A percentile compares a stretch with the other conserved stretches of the same genome.
These are phyloP conservation scores for Hemibagrus wyckioides DNA, from an alignment of 2,113 vertebrate species.

Conservation along the genomic window DNA sequence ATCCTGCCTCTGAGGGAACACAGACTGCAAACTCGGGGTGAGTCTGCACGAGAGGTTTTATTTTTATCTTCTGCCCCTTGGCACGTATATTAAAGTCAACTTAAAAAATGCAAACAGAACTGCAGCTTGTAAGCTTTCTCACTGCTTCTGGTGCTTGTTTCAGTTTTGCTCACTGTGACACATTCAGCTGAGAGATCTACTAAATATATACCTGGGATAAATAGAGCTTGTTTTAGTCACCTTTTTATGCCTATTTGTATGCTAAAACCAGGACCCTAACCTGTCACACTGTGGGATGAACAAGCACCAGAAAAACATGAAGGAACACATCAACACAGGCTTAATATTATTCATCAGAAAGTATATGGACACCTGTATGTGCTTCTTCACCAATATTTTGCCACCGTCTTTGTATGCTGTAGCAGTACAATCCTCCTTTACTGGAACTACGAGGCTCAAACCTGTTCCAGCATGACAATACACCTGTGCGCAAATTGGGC, in stretches of 20 bases:
- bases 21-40: neutral
- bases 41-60: neutral
- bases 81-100: neutral
- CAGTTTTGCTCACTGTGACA: neutral
- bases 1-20: neutral
- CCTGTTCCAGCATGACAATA: too few relatives aligned
- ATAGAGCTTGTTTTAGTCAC: neutral
- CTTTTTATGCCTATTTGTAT: neutral
- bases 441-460: too few relatives aligned
- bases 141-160: neutral
- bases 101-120: neutral
- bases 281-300: neutral
- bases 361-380: too few relatives aligned
- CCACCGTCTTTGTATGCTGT: too few relatives aligned
- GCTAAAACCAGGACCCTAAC: neutral
- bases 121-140: neutral
- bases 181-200: neutral
- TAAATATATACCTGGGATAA: neutral
- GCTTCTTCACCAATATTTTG: too few relatives aligned
- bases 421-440: too few relatives aligned
- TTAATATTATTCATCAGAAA: too few relatives aligned
- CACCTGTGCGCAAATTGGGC: too few relatives aligned
- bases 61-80: neutral
- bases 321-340: neutral
- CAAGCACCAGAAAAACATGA: neutral